Evolutionary conservation across 2,797 vertebrate genomes (phyloP).

Genomic region (Macropus fuliginosus): DNA sequence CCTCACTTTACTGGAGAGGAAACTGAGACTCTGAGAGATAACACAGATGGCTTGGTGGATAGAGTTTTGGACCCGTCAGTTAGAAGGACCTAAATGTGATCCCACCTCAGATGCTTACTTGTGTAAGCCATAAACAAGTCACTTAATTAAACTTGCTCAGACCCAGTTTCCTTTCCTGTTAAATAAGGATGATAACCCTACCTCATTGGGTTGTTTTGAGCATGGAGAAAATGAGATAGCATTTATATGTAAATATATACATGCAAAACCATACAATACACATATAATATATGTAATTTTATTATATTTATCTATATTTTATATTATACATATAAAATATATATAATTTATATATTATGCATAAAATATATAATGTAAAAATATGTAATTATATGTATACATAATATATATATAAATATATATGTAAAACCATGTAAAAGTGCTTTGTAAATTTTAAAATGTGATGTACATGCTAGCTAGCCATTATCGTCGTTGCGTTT

Average conservation of each 20-base stretch:
- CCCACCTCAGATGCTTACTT: neutral
- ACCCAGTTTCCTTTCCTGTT: neutral
- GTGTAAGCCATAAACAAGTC: neutral
- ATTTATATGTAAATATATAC: too few relatives aligned
- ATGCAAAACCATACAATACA: too few relatives aligned
- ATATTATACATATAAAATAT: too few relatives aligned
- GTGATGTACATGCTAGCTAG: neutral
- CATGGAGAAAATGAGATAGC: neutral
- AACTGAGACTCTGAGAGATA: neutral
- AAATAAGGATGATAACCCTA: neutral
- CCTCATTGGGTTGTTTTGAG: neutral
- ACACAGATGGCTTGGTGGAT: neutral
- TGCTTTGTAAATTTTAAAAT: neutral
- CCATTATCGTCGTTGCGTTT: neutral
- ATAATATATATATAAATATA: too few relatives aligned
- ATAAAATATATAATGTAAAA: too few relatives aligned
- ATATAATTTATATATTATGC: too few relatives aligned
- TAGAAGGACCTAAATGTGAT: neutral
- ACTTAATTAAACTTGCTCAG: neutral
- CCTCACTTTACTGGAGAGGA: neutral
- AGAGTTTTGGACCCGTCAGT: neutral
- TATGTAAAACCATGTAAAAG: neutral
- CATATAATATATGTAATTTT: too few relatives aligned
- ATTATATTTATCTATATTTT: too few relatives aligned
- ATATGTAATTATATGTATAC: too few relatives aligned